Conservation (phyloP, 2,888 invertebrate genomes). For the Brachypterus glaber region DNA sequence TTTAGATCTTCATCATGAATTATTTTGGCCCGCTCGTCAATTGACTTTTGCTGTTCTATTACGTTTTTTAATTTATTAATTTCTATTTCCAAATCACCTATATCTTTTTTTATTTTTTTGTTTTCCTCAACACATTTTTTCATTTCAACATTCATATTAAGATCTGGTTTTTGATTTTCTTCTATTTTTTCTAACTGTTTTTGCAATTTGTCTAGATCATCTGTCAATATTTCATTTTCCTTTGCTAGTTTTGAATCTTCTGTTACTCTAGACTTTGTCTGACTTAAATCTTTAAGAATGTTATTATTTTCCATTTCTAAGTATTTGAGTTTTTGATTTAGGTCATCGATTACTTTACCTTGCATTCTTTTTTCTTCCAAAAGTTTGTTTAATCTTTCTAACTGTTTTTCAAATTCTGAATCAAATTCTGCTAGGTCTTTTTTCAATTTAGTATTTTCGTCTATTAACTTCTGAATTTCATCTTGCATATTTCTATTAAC, state of each 20-base stretch:
- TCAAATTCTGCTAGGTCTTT: conserved; percentile 23
- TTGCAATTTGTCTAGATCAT: conserved; percentile 11
- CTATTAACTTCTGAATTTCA: no score
- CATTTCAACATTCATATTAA: no score
- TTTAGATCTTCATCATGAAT: conserved; percentile 24
- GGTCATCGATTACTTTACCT: conserved; percentile 13
- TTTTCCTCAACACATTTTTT: no score
- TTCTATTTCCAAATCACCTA: no score
- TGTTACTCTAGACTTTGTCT: background rate
- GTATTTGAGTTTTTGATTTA: conserved; percentile 7
- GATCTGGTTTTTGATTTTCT: no score
- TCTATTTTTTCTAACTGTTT: no score
- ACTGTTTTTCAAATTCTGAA: conserved; percentile 7
- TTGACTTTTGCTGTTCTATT: conserved; percentile 23
- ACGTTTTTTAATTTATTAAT: conserved; percentile 25
- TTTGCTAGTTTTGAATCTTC: conserved; percentile 8
- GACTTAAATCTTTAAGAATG: background rate
- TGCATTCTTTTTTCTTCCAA: no score
- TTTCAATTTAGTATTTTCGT: conserved; percentile 14
- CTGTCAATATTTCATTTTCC: conserved; percentile 11
- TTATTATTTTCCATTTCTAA: conserved; percentile 12
- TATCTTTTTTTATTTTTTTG: conserved; percentile 21
- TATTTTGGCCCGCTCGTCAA: no score
- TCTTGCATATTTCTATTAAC: no score
- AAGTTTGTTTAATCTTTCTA: no score